Conservation (phyloP, 1,140 invertebrate genomes). For the Drosophila ambigua region DNA sequence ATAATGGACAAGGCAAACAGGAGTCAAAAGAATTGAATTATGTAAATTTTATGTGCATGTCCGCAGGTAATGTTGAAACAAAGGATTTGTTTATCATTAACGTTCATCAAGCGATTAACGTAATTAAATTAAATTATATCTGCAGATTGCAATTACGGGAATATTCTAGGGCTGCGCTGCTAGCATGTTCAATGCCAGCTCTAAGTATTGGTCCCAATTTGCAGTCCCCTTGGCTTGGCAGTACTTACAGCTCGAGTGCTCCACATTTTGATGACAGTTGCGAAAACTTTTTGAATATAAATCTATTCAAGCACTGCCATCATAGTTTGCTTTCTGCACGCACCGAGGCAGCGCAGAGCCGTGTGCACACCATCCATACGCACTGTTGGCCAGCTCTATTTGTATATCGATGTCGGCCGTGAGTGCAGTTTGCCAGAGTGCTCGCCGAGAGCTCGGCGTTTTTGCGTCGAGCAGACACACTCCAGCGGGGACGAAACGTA, state of each 20-base stretch:
- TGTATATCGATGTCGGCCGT: conserved; percentile 47
- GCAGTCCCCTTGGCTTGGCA: neutral
- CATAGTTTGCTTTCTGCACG: conserved; percentile 14
- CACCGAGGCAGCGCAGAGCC: conserved; percentile 8
- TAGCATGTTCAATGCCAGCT: neutral
- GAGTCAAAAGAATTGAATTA: conserved; percentile 39
- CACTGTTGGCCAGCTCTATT: conserved; percentile 45
- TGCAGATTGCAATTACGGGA: conserved; percentile 52
- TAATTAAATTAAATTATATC: conserved; percentile 42
- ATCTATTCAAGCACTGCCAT: conserved; percentile 23
- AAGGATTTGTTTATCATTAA: conserved; percentile 27
- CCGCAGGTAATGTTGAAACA: conserved; percentile 1
- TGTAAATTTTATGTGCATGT: conserved; percentile 13
- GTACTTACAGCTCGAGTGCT: conserved; percentile 21
- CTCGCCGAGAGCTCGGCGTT: conserved; percentile 34
- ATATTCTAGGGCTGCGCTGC: neutral
- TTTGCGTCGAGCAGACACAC: conserved; percentile 4
- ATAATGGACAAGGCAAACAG: conserved; percentile 37
- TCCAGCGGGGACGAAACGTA: conserved; percentile 9
- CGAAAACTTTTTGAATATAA: conserved; percentile 29
- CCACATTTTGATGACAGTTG: conserved; percentile 40
- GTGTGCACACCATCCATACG: conserved; percentile 35
- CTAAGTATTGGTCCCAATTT: conserved; percentile 24
- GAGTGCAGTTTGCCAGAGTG: conserved; percentile 46
- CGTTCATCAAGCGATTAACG: conserved; percentile 37